Evolutionary conservation across 2,797 vertebrate genomes (phyloP).

Genomic region (Chiroxiphia lanceolata): DNA sequence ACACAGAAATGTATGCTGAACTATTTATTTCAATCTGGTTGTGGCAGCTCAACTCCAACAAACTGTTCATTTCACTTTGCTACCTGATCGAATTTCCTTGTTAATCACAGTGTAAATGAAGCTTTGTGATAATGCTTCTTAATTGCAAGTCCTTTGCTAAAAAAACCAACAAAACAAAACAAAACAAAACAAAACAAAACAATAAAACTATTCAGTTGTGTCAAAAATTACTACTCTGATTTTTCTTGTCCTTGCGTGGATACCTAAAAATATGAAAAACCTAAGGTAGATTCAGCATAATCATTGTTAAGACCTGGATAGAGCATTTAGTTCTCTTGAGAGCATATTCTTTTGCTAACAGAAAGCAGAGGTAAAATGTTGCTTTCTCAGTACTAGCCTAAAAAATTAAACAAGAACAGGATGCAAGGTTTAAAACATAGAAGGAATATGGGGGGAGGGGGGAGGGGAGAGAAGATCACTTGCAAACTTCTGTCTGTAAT

Average conservation of each 20-base stretch:
- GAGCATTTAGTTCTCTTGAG: not conserved
- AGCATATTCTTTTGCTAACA: not conserved
- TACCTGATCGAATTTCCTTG: not conserved
- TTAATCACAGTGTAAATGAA: not conserved
- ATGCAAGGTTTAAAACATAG: not conserved
- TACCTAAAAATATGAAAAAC: not conserved
- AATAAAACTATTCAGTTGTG: not conserved
- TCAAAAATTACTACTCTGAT: not conserved
- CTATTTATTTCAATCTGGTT: not conserved
- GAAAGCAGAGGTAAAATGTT: not conserved
- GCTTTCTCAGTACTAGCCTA: not conserved
- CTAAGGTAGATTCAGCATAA: not conserved
- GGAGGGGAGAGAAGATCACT: not conserved
- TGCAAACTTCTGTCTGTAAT: not conserved
- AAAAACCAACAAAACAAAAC: not conserved
- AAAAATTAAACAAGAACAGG: not conserved
- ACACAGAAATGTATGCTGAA: not conserved
- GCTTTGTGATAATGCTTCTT: not conserved
- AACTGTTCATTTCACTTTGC: not conserved
- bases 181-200: not conserved
- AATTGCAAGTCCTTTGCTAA: not conserved
- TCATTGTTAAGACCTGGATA: not conserved
- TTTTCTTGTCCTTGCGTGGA: not conserved
- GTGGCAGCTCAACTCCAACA: not conserved
- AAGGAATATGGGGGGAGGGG: not conserved